Evolutionary conservation across 2,113 vertebrate genomes (phyloP).

Genomic region (Brachypodius melanocephalos): DNA sequence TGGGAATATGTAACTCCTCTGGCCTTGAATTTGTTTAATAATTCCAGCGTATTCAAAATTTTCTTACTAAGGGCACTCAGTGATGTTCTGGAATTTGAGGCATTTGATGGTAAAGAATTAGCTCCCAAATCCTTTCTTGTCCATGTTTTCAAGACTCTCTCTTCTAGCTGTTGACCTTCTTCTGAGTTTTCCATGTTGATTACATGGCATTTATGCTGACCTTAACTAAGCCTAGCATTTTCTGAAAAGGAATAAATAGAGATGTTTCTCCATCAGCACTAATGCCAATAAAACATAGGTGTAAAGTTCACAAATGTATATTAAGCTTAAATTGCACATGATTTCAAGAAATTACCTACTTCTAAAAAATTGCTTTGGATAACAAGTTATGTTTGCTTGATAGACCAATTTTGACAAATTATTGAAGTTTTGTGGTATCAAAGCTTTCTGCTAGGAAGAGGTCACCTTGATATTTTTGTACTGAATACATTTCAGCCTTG

Average conservation of each 20-base stretch:
- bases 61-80: background rate
- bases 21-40: background rate
- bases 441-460: background rate
- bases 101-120: constrained; percentile 25
- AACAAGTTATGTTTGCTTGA: background rate
- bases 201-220: constrained; percentile 28
- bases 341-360: constrained; percentile 11
- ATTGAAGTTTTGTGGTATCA: background rate
- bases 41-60: background rate
- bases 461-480: constrained; percentile 48
- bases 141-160: background rate
- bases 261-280: background rate
- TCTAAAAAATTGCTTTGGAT: background rate
- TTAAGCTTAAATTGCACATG: background rate
- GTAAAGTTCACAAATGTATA: background rate
- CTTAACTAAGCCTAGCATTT: constrained; percentile 33
- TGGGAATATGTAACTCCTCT: background rate
- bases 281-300: background rate
- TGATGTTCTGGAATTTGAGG: constrained; percentile 25
- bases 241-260: constrained; percentile 17
- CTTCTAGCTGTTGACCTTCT: background rate
- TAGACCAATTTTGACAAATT: background rate
- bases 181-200: constrained; percentile 43
- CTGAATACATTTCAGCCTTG: background rate
- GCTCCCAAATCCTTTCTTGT: constrained; percentile 6